Conservation (phyloP, 53 echinoderm and acorn worm species). For the Mesocentrotus franciscanus region DNA sequence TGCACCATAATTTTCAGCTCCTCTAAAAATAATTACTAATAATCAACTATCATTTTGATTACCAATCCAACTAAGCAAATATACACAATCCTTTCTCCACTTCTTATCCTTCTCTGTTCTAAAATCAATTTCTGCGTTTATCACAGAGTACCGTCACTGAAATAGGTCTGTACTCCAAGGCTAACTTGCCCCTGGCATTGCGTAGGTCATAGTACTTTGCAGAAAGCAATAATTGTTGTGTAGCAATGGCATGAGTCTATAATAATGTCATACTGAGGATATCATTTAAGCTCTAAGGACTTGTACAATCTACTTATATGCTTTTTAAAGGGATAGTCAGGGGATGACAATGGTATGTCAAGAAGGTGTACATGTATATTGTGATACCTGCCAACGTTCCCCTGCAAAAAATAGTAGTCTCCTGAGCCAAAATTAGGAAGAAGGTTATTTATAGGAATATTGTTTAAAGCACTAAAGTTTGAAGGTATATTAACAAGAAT, state of each 20-base stretch:
- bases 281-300: not conserved
- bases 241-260: not conserved
- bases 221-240: conserved; percentile 38
- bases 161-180: not conserved
- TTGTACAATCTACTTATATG: not conserved
- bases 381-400: no score
- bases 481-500: no score
- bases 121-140: not conserved
- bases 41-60: no score
- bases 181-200: not conserved
- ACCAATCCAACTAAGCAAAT: no score
- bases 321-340: not conserved
- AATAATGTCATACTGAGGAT: conserved; percentile 24
- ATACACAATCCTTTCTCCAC: no score
- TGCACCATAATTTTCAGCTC: no score
- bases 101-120: not conserved
- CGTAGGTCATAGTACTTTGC: conserved; percentile 37
- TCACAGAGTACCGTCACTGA: not conserved
- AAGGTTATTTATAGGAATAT: no score
- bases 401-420: no score
- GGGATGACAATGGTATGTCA: not conserved
- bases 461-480: no score
- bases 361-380: no score
- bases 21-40: no score
- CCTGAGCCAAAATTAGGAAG: no score